Percentiles rank a stretch among this genome's conserved stretches.
Evolutionary conservation across 2,797 vertebrate genomes (phyloP).

Genomic region (Enteromius paludinosus): DNA sequence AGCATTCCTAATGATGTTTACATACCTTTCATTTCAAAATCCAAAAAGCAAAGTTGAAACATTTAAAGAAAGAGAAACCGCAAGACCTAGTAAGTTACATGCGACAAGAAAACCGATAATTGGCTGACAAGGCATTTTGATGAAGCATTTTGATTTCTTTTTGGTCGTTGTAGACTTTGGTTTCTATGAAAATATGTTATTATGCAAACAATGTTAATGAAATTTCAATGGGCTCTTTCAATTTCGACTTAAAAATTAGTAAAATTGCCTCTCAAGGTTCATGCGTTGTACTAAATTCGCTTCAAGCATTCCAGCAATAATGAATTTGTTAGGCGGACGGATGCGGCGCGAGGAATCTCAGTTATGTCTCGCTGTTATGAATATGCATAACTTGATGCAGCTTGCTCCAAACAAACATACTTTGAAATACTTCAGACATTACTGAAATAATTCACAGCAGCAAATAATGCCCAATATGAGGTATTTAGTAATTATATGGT

Average conservation of each 20-base stretch:
- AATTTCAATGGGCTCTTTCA: slow-evolving; percentile 17
- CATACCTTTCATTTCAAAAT: slow-evolving; percentile 27
- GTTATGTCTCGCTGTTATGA: slow-evolving; percentile 65
- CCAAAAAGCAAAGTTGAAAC: neutral
- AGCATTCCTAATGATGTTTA: slow-evolving; percentile 44
- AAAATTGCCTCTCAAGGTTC: slow-evolving; percentile 66
- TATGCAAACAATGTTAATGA: slow-evolving; percentile 46
- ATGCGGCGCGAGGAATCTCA: slow-evolving; percentile 70
- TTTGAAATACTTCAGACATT: slow-evolving; percentile 73
- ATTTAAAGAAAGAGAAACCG: neutral
- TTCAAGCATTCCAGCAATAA: slow-evolving; percentile 66
- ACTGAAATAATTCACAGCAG: slow-evolving; percentile 74
- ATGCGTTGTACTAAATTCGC: slow-evolving; percentile 21
- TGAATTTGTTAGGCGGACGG: slow-evolving; percentile 69
- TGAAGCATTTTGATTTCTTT: slow-evolving; percentile 13
- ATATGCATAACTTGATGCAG: slow-evolving; percentile 66
- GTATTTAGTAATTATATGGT: slow-evolving; percentile 81
- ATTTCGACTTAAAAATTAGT: slow-evolving; percentile 25
- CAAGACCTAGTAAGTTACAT: slow-evolving; percentile 1
- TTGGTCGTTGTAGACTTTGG: neutral
- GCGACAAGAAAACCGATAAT: neutral
- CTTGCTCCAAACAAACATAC: slow-evolving; percentile 62
- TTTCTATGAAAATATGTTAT: slow-evolving; percentile 41
- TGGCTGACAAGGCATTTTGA: slow-evolving; percentile 31
- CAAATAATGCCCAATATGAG: slow-evolving; percentile 72